A percentile compares a stretch with the other conserved stretches of the same genome.
These are phyloP conservation scores for Bolborhynchus lineola DNA, from an alignment of 2,113 vertebrate genomes.

Conservation along the genomic window DNA sequence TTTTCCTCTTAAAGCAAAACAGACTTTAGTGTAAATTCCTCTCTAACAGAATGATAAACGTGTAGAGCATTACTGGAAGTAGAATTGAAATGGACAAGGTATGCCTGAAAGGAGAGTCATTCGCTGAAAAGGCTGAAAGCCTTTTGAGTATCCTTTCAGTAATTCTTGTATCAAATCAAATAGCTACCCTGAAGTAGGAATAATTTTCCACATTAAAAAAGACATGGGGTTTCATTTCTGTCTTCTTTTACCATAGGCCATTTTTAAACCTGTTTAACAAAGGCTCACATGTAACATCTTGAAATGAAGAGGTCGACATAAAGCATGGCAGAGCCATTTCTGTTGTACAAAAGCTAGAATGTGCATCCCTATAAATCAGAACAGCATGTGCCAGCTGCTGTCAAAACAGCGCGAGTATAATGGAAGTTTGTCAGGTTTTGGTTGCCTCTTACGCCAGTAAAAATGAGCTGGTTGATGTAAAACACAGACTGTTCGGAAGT, in stretches of 20 bases:
- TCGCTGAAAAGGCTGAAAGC: neutral
- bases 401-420: neutral
- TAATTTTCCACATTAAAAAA: neutral
- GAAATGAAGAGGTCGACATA: neutral
- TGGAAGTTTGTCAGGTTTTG: neutral
- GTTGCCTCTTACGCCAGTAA: neutral
- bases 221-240: neutral
- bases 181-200: neutral
- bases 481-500: neutral
- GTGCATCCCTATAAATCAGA: neutral
- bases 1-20: neutral
- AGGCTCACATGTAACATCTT: neutral
- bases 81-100: neutral
- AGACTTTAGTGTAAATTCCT: neutral
- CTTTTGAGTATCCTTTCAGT: neutral
- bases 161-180: neutral
- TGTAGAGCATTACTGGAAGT: neutral
- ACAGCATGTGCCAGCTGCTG: neutral
- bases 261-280: neutral
- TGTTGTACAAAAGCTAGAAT: neutral
- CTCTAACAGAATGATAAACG: rapidly evolving
- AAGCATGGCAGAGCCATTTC: neutral
- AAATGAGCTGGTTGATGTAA: neutral
- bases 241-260: neutral
- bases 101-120: neutral